Evolutionary conservation across 1,140 invertebrate genomes (phyloP), one percentile per base, ranked within the genome.

Genomic region (Aphis gossypii): DNA sequence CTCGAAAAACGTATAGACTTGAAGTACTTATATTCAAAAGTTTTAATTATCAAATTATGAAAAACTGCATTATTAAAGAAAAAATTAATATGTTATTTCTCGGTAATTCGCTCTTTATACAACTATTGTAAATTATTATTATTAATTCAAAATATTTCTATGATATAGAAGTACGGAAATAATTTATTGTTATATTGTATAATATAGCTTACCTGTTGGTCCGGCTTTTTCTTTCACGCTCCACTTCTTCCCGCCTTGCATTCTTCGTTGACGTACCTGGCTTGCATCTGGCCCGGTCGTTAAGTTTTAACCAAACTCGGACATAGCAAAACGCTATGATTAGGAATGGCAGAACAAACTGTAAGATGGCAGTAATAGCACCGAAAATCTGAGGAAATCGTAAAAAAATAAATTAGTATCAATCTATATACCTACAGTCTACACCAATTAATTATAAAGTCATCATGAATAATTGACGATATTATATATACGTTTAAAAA

Each of bases 261-360:
- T 97, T 98, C 94, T 98, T 98, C n/a, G 96, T 96, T 38, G 92
- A 93, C 48, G 92, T 84, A 30, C 97, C 98, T 1, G 98, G 98
- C 94, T 98, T 98, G 51, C 96, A 96, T 93, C 96, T 96, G 7
- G 97, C 97, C 21, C 98, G 96, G 94, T 97, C 97, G 94, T 97
- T 98, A 86, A 99, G 95, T 95, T 97, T 98, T 89, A 98, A 95
- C 87, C 98, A 99, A 2, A 99, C 98, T 95, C 97, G 97, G 11
- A 97, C 96, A 95, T 99, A 99, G 96, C 98, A 99, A 94, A 99
- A 97, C 0, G 98, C 97, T 94, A 99, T 99, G 41, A 99, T 97
- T 95, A 98, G 96, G 95, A 99, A 99, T 11, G 99, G 99, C 94
- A 99, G 96, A 38, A 99, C 96, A 95, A 99, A 99, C 95, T 99